Evolutionary conservation across 2,888 invertebrate genomes (phyloP), one percentile per base, ranked within the genome.

Genomic region (Caenorhabditis sulstoni): DNA sequence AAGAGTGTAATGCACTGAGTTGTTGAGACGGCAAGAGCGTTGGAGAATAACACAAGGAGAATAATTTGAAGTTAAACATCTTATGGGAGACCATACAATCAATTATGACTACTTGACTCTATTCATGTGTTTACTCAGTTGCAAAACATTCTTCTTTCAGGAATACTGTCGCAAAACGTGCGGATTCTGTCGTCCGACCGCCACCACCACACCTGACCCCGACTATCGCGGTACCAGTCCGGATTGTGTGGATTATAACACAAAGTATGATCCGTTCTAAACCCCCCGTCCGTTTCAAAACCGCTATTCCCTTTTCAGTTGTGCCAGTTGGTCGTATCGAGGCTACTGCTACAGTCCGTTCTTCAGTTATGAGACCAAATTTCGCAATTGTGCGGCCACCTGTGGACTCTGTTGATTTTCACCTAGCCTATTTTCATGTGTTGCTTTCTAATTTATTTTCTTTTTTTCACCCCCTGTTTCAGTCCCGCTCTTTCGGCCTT

Each of bases 201-300:
- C 68, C 55, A 64, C 58, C 35, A 62, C 68, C 20, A 76, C 76
- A 12, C 65, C 74, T 52, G 68, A 64, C 39, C 62, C 67, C 41
- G 61, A 68, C 11, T 64, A 41, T n/a, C 68, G 76, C 50, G 68
- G 68, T 22, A 67, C 68, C 57, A 68, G 44, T 18, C 53, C 68
- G 16, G 64, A 76, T 64, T 76, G 76, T 68, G 66, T 76, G 68
- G 76, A 76, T 68, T 64, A 64, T 68, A 76, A 68, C 53, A 76
- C 76, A 55, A 76, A 76, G 76, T 76, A 68, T 53, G 49, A 12
- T 41, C 23, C 23, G 18, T 5, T 5, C 18, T 9, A 22, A 8
- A 9, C 22, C 18, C 9, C 20, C 47, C 61, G 0, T 11, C 35
- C 16, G n/a, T n/a, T n/a, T n/a, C n/a, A n/a, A n/a, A 41, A 44